Evolutionary conservation across 2,888 invertebrate species (phyloP).

Genomic region (Lochmaea crataegi): DNA sequence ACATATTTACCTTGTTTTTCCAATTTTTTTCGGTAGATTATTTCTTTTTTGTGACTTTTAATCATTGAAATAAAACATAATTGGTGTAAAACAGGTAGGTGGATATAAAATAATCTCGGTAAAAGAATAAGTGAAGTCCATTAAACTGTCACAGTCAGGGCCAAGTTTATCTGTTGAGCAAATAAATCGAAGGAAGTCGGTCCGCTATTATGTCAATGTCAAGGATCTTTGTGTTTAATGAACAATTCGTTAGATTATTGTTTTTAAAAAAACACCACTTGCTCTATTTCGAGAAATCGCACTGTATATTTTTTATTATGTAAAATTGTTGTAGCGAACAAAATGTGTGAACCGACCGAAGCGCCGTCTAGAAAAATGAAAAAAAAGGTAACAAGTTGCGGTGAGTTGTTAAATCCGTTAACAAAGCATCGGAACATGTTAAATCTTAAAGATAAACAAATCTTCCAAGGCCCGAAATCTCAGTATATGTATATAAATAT

Average conservation of each 20-base stretch:
- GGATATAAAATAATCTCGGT: slow-evolving; percentile 48
- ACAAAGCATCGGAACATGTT: slow-evolving; percentile 41
- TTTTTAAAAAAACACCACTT: neutral
- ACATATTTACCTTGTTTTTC: neutral
- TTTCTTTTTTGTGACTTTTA: no score
- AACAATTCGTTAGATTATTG: no score
- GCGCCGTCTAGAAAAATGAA: slow-evolving; percentile 16
- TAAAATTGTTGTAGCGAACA: neutral
- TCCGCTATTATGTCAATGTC: slow-evolving; percentile 58
- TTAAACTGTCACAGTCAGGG: slow-evolving; percentile 49
- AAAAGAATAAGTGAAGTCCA: slow-evolving; percentile 59
- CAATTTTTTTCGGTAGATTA: no score
- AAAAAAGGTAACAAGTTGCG: slow-evolving; percentile 32
- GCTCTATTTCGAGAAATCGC: neutral
- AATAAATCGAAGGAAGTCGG: slow-evolving; percentile 47
- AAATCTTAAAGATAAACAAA: slow-evolving; percentile 43
- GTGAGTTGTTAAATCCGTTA: slow-evolving; percentile 42
- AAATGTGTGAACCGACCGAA: slow-evolving; percentile 37
- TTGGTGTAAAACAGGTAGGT: slow-evolving; percentile 41
- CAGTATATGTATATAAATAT: slow-evolving; percentile 29
- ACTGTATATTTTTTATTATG: neutral
- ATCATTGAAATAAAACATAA: slow-evolving; percentile 31
- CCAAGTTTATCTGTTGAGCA: slow-evolving; percentile 36
- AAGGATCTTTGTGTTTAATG: slow-evolving; percentile 44
- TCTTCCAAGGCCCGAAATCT: slow-evolving; percentile 41